These are phyloP conservation scores for Arenicola marina DNA, from an alignment of 2,888 invertebrate genomes.

Conservation along the genomic window DNA sequence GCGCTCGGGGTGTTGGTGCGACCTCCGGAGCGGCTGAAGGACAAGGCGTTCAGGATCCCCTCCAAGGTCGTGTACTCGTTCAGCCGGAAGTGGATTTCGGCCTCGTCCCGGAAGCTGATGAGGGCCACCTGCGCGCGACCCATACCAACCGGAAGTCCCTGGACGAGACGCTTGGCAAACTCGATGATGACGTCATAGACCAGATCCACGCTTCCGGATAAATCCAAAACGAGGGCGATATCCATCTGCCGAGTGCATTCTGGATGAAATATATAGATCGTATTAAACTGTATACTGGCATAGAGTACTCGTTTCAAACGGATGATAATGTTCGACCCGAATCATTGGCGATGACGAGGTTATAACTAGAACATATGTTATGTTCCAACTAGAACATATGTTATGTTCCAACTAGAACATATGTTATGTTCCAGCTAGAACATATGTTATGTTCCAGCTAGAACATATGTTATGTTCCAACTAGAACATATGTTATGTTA, in stretches of 20 bases:
- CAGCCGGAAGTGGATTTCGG: slow-evolving; percentile 50
- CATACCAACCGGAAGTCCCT: slow-evolving; percentile 51
- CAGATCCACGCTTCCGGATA: slow-evolving; percentile 44
- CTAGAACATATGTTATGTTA: no score
- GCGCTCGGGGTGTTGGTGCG: no score
- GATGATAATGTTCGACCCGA: no score
- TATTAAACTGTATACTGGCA: not conserved
- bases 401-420: no score
- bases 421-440: no score
- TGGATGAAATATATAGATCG: not conserved
- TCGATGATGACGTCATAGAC: slow-evolving; percentile 32
- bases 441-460: no score
- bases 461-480: no score
- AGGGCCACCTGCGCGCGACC: slow-evolving; percentile 54
- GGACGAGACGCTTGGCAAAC: slow-evolving; percentile 53
- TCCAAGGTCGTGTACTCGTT: slow-evolving; percentile 24
- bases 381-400: no score
- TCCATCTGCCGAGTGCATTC: slow-evolving; percentile 31
- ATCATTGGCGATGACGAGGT: not conserved
- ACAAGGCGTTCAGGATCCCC: slow-evolving; percentile 15
- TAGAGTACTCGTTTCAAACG: not conserved
- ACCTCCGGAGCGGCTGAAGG: slow-evolving; percentile 1
- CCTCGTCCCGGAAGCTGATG: slow-evolving; percentile 55
- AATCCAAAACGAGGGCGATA: slow-evolving; percentile 47
- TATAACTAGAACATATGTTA: no score